A percentile compares a stretch with the other conserved stretches of the same genome.
phyloP scores from a whole-genome alignment of 2,113 vertebrate genomes.

The Tupaia tana region DNA sequence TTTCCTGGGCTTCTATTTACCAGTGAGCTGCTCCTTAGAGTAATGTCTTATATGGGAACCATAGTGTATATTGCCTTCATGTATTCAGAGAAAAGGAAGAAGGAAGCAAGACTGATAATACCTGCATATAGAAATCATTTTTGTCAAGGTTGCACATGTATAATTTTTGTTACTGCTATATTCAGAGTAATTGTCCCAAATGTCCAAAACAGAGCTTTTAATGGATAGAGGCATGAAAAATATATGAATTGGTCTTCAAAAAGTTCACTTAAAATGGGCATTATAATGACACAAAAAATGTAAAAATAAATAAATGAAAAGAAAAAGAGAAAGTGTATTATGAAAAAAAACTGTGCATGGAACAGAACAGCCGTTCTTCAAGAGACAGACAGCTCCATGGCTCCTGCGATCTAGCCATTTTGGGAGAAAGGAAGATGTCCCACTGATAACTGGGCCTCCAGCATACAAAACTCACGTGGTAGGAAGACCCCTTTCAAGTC shows the following conservation, averaged over 20 bases:
- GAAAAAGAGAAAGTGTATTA: no score
- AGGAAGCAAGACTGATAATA: not conserved
- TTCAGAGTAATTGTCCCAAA: slow-evolving; percentile 2
- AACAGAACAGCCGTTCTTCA: no score
- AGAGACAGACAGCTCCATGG: no score
- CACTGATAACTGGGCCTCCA: no score
- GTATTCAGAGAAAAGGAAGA: not conserved
- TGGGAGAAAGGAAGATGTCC: no score
- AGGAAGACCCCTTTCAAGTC: no score
- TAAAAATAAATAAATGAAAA: no score
- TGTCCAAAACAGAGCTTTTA: slow-evolving; percentile 12
- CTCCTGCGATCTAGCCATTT: no score
- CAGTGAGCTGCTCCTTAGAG: not conserved
- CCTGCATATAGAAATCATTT: not conserved
- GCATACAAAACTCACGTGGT: no score
- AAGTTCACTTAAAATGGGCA: no score
- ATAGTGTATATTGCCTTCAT: not conserved
- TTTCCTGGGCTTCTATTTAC: not conserved
- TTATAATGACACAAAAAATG: no score
- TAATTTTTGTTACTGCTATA: slow-evolving; percentile 19
- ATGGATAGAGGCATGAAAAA: not conserved
- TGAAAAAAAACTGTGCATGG: no score
- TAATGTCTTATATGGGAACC: not conserved
- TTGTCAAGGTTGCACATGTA: not conserved
- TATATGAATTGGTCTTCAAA: not conserved